Percentiles rank a stretch among this genome's conserved stretches.
These are phyloP conservation scores for Drosophila pandora DNA, from an alignment of 1,140 invertebrate genomes.

Conservation along the genomic window DNA sequence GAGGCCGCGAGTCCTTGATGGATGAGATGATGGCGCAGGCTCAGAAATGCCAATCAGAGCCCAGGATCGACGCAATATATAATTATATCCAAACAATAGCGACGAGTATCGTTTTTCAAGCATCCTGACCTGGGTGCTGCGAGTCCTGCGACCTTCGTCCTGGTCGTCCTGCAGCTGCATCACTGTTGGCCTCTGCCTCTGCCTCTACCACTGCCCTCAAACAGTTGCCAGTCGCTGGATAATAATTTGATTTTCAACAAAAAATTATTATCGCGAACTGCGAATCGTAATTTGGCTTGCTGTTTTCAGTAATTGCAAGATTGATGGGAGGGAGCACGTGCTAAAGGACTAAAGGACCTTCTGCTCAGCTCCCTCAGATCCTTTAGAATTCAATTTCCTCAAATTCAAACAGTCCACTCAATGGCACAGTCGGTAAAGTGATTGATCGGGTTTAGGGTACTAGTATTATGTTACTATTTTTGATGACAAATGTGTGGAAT, in stretches of 20 bases:
- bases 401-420: slow-evolving; percentile 6
- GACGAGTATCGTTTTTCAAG: slow-evolving; percentile 76
- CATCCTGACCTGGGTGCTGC: slow-evolving; percentile 50
- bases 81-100: slow-evolving; percentile 70
- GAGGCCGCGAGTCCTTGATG: slow-evolving; percentile 40
- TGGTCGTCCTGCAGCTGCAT: slow-evolving; percentile 35
- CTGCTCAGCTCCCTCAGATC: not conserved
- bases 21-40: slow-evolving; percentile 40
- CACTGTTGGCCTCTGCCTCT: not conserved
- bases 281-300: slow-evolving; percentile 32
- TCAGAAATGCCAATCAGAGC: slow-evolving; percentile 24
- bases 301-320: slow-evolving; percentile 52
- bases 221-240: slow-evolving; percentile 57
- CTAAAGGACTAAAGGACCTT: slow-evolving; percentile 20
- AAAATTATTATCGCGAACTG: slow-evolving; percentile 45
- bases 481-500: not conserved
- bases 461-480: too few species aligned
- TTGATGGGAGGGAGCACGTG: slow-evolving; percentile 51
- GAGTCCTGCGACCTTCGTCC: not conserved
- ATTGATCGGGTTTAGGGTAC: slow-evolving; percentile 13
- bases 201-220: slow-evolving; percentile 2
- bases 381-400: slow-evolving; percentile 8
- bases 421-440: slow-evolving; percentile 17
- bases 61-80: slow-evolving; percentile 53
- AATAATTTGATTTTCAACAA: slow-evolving; percentile 64